These are phyloP conservation scores for Ectropis grisescens DNA, from an alignment of 1,140 invertebrate genomes.

Conservation along the genomic window DNA sequence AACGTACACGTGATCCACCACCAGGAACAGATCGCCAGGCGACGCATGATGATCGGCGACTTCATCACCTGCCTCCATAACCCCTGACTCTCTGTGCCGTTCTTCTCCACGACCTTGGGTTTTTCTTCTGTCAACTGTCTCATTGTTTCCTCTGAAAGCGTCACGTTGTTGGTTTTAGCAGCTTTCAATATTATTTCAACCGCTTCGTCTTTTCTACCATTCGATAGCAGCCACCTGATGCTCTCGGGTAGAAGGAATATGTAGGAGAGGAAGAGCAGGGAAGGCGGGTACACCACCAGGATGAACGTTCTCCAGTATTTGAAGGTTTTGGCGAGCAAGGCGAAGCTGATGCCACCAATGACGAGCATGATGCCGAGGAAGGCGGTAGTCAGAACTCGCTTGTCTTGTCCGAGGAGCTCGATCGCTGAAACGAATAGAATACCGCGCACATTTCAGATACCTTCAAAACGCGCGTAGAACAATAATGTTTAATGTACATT, in stretches of 20 bases:
- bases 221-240: constrained; percentile 79
- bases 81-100: constrained; percentile 23
- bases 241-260: constrained; percentile 52
- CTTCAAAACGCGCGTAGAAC: too few relatives aligned
- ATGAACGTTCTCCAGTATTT: constrained; percentile 55
- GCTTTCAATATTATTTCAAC: constrained; percentile 73
- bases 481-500: too few relatives aligned
- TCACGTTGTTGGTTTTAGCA: constrained; percentile 77
- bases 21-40: constrained; percentile 53
- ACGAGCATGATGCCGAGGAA: constrained; percentile 50
- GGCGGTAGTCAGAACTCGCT: constrained; percentile 46
- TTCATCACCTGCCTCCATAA: constrained; percentile 46
- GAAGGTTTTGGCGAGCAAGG: constrained; percentile 46
- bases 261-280: constrained; percentile 44
- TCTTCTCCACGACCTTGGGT: constrained; percentile 23
- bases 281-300: constrained; percentile 45
- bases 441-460: too few relatives aligned
- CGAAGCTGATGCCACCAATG: constrained; percentile 42
- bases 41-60: constrained; percentile 47
- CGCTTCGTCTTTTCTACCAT: constrained; percentile 77
- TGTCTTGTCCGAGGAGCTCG: constrained; percentile 48
- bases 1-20: constrained; percentile 83
- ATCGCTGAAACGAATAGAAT: constrained; percentile 34
- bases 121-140: constrained; percentile 39
- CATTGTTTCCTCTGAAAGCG: constrained; percentile 67